A percentile compares a stretch with the other conserved stretches of the same genome.
phyloP scores from a whole-genome alignment of 2,888 invertebrate genomes.

The Cataglyphis albicans region DNA sequence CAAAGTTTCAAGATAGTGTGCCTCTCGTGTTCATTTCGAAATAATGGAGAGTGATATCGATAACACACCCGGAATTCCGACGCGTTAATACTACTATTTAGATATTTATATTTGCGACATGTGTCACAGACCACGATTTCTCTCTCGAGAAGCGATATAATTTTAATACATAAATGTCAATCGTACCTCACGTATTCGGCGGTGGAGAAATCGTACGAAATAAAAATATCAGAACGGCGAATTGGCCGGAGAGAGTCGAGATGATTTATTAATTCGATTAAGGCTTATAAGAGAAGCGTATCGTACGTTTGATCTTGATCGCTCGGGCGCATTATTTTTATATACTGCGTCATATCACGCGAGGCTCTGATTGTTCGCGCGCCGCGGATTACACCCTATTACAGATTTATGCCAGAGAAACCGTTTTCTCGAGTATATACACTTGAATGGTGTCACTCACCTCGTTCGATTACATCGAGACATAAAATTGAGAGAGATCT shows the following conservation, averaged over 20 bases:
- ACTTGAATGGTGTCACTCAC: background rate
- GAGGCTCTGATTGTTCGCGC: constrained; percentile 69
- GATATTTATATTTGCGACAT: background rate
- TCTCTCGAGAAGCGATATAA: background rate
- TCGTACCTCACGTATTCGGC: background rate
- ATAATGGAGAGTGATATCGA: background rate
- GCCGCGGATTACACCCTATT: constrained; percentile 58
- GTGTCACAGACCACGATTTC: background rate
- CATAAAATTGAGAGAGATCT: constrained; percentile 60
- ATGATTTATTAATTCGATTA: constrained; percentile 84
- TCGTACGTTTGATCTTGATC: constrained; percentile 80
- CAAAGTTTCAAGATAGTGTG: constrained; percentile 10
- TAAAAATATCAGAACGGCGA: constrained; percentile 81
- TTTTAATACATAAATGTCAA: constrained; percentile 26
- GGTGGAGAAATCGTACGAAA: constrained; percentile 58
- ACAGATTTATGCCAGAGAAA: constrained; percentile 24
- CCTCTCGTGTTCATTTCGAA: background rate
- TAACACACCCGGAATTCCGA: background rate
- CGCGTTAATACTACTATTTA: background rate
- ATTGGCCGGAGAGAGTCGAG: constrained; percentile 71
- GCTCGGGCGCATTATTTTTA: constrained; percentile 80
- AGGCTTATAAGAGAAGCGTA: constrained; percentile 79
- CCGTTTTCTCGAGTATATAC: constrained; percentile 6
- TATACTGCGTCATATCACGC: constrained; percentile 81
- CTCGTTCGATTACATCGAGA: background rate